Base-by-base conservation (phyloP, 2,888 invertebrate genomes). In the Lasioglossum oenotherae region DNA sequence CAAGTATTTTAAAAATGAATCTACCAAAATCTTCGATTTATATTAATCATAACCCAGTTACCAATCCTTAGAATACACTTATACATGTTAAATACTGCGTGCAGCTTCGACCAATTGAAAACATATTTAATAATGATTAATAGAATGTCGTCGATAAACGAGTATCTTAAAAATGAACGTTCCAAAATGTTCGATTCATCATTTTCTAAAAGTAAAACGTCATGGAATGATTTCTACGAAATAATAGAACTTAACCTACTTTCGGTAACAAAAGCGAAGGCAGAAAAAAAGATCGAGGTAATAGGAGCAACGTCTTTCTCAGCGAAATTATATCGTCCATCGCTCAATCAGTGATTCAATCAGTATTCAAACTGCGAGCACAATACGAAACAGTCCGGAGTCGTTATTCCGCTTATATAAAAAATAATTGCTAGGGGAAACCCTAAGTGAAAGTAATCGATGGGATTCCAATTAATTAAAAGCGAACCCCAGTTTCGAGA, bases 381-480 rank as follows among this genome's bases (percentile, higher is more conserved):
- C 84, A 84, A 84, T 74, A 31, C 27, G 77, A 82, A 57, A 57
- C 69, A 74, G 82, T 67, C 76, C 44, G 83, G 46, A 16, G 46
- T 49, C 41, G 60, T 74, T 78, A 78, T 78, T 78, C 31, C 74
- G 67, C 84, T 84, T 83, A 84, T 49, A 78, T 84, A 83, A 84
- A 83, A 84, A 71, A 78, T 83, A 83, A 84, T 84, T 84, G 77
- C 77, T 57, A 16, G 44, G 77, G 46, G 78, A 83, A 83, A 53
- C 78, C 41, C 12, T 60, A 49, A 74, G 84, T 74, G 84, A 84
- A 84, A 84, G 84, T 83, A 83, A 83, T 84, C 46, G 84, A 78
- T 64, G 78, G n/a, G 41, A 74, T 44, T 72, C 2, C 74, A 69
- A 83, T 83, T 78, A 84, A 84, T 84, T 84, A 78, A 84, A 75